phyloP scores from a whole-genome alignment of 2,113 vertebrate species.

The Haemorhous mexicanus region DNA sequence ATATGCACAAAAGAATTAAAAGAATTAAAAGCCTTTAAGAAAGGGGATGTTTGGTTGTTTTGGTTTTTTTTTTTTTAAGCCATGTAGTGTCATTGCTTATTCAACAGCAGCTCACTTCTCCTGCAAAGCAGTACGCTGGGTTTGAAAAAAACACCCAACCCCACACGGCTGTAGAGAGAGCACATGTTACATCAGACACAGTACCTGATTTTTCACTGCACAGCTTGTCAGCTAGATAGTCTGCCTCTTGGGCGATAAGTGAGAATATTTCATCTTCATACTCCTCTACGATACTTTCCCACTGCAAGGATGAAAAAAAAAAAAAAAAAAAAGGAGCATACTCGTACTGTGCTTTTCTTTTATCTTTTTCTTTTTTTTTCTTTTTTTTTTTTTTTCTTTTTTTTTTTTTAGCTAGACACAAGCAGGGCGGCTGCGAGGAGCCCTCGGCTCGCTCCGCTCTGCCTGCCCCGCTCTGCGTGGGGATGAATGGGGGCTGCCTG shows the following conservation, averaged over 20 bases:
- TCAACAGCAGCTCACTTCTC: slow-evolving; percentile 16
- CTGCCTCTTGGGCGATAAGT: slow-evolving; percentile 76
- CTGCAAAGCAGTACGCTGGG: slow-evolving; percentile 29
- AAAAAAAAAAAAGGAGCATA: slow-evolving; percentile 20
- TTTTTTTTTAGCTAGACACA: background rate
- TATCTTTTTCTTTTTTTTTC: background rate
- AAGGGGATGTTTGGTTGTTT: background rate
- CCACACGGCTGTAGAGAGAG: slow-evolving; percentile 53
- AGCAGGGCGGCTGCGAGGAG: background rate
- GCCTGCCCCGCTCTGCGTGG: background rate
- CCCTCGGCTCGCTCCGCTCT: background rate
- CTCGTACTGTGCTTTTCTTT: background rate
- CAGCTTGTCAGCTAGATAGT: slow-evolving; percentile 78
- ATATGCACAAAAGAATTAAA: background rate
- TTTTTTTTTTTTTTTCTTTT: background rate
- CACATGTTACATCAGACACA: slow-evolving; percentile 72
- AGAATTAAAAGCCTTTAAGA: slow-evolving; percentile 1
- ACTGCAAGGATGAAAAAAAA: slow-evolving; percentile 65
- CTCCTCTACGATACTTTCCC: slow-evolving; percentile 83
- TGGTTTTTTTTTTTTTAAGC: background rate
- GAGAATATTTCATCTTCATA: slow-evolving; percentile 86
- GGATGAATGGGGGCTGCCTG: background rate
- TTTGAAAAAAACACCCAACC: slow-evolving; percentile 41
- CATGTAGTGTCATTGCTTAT: slow-evolving; percentile 11
- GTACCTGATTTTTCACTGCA: slow-evolving; percentile 88